Conservation (phyloP, 2,888 invertebrate genomes). For the Lymantria dispar region DNA sequence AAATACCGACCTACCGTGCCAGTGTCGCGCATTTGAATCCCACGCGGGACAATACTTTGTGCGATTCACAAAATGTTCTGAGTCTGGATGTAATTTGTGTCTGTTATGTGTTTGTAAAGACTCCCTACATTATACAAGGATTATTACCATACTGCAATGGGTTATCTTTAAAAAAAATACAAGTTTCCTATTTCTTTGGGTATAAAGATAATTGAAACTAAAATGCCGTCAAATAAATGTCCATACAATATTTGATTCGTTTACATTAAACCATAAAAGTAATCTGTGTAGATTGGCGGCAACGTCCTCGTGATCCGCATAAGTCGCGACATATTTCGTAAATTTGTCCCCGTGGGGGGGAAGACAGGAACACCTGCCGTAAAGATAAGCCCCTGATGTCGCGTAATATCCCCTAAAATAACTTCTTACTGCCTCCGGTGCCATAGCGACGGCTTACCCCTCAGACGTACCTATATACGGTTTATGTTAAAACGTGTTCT, state of each 20-base stretch:
- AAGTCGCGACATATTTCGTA: constrained; percentile 76
- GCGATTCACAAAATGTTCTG: too few relatives aligned
- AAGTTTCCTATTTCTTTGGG: too few relatives aligned
- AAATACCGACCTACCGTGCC: too few relatives aligned
- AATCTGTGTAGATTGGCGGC: constrained; percentile 35
- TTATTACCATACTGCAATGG: too few relatives aligned
- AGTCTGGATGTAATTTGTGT: too few relatives aligned
- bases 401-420: constrained; percentile 80
- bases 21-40: too few relatives aligned
- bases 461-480: constrained; percentile 43
- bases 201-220: too few relatives aligned
- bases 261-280: constrained; percentile 18
- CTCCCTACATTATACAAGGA: too few relatives aligned
- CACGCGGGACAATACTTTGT: too few relatives aligned
- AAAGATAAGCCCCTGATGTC: constrained; percentile 80
- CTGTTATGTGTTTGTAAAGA: too few relatives aligned
- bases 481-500: constrained; percentile 38
- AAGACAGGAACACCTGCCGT: constrained; percentile 78
- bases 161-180: too few relatives aligned
- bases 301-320: constrained; percentile 65
- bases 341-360: constrained; percentile 67
- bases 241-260: constrained; percentile 6
- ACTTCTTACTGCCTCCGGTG: constrained; percentile 80
- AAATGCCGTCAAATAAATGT: too few relatives aligned
- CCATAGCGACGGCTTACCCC: constrained; percentile 66